phyloP scores from a whole-genome alignment of 1,140 invertebrate genomes.

The Aphaenogaster rudis region DNA sequence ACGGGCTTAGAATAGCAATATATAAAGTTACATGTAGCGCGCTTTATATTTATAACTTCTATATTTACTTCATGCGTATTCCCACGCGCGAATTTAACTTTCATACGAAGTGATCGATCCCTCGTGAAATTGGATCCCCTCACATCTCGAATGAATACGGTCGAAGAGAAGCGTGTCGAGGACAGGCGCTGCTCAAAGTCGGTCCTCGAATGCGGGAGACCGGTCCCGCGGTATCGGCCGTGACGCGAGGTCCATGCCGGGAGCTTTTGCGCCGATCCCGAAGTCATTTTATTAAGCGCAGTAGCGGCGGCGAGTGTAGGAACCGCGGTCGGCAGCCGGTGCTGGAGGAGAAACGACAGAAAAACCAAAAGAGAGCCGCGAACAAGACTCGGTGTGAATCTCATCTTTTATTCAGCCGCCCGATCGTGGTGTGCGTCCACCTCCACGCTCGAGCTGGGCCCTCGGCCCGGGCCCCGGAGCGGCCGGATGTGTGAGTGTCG shows the following conservation, averaged over 20 bases:
- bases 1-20: neutral
- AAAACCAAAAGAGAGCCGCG: conserved; percentile 81
- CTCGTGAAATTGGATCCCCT: conserved; percentile 37
- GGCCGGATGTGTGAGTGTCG: conserved; percentile 63
- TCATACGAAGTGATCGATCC: conserved; percentile 6
- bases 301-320: conserved; percentile 32
- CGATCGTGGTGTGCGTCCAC: conserved; percentile 51
- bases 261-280: conserved; percentile 66
- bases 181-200: conserved; percentile 27
- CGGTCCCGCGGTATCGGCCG: conserved; percentile 53
- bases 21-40: neutral
- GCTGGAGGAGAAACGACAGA: conserved; percentile 72
- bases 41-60: neutral
- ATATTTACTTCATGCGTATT: neutral
- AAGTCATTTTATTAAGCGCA: conserved; percentile 82
- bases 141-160: conserved; percentile 5
- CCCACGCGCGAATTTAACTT: conserved; percentile 4
- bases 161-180: conserved; percentile 12
- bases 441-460: neutral
- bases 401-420: conserved; percentile 85
- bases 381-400: conserved; percentile 84
- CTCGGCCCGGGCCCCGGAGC: conserved; percentile 53
- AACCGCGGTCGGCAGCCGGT: conserved; percentile 62
- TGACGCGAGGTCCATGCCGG: neutral
- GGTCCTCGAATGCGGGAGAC: conserved; percentile 5